Evolutionary conservation across 2,113 vertebrate species (phyloP).

Genomic region (Pterophyllum scalare): DNA sequence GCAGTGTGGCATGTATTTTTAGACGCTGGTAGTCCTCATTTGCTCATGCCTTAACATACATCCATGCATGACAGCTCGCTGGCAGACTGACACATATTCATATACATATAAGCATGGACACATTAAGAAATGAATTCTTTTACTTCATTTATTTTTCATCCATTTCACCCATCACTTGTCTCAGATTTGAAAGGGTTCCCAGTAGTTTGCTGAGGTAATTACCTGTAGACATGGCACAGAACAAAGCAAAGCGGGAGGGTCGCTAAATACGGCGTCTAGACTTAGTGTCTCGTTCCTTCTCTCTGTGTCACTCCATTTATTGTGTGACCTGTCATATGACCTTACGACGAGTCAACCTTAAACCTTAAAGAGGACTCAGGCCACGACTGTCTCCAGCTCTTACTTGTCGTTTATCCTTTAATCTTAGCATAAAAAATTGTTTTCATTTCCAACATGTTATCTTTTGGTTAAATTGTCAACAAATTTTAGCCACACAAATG

Average conservation of each 20-base stretch:
- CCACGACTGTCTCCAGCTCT: conserved; percentile 53
- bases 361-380: conserved; percentile 59
- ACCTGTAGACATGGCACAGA: conserved; percentile 81
- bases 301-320: conserved; percentile 65
- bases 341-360: conserved; percentile 52
- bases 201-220: conserved; percentile 78
- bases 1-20: conserved; percentile 34
- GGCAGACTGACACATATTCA: not conserved
- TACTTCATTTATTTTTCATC: conserved; percentile 24
- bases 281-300: conserved; percentile 75
- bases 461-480: conserved; percentile 3
- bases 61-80: not conserved
- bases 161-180: conserved; percentile 38
- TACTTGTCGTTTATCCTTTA: conserved; percentile 51
- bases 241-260: conserved; percentile 82
- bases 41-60: not conserved
- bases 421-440: conserved; percentile 14
- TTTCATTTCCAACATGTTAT: not conserved
- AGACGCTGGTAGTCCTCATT: not conserved
- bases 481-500: conserved; percentile 31
- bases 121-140: not conserved
- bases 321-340: conserved; percentile 69
- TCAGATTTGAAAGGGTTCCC: conserved; percentile 60
- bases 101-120: not conserved
- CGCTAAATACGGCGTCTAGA: conserved; percentile 81